Conservation (phyloP, 2,888 invertebrate genomes). For the Cactoblastis cactorum region DNA sequence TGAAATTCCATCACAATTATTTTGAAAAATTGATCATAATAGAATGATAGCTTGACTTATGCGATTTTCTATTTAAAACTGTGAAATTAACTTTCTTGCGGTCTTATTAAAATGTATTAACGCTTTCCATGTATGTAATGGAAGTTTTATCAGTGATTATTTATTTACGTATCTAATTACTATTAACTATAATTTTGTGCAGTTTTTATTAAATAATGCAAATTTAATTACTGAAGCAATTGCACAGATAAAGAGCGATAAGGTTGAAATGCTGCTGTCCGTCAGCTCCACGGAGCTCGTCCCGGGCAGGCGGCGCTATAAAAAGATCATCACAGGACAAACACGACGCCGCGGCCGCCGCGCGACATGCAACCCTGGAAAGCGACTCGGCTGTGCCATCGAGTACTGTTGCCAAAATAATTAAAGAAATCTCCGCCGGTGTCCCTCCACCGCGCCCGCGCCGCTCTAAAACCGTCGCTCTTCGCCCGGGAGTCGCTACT, state of each 20-base stretch:
- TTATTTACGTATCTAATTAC: no score
- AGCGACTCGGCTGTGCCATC: conserved; percentile 77
- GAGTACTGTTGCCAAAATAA: conserved; percentile 87
- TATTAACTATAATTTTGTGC: background rate
- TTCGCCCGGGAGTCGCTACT: conserved; percentile 79
- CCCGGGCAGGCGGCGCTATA: conserved; percentile 77
- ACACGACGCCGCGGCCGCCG: conserved; percentile 62
- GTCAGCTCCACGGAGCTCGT: conserved; percentile 62
- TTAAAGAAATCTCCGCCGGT: conserved; percentile 84
- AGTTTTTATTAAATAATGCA: background rate
- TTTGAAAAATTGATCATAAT: no score
- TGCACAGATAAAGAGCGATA: background rate
- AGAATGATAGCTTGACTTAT: no score
- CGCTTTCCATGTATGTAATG: no score
- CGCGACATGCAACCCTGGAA: conserved; percentile 79
- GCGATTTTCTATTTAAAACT: no score
- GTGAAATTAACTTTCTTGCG: no score
- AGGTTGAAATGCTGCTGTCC: conserved; percentile 34
- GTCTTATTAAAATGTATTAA: no score
- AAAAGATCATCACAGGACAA: conserved; percentile 77
- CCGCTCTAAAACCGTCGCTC: conserved; percentile 80
- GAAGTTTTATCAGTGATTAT: no score
- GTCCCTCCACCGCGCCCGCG: conserved; percentile 82
- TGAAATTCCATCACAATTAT: no score
- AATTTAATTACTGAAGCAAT: background rate